Percentiles rank a stretch among this genome's conserved stretches.
Conservation (phyloP, 2,888 invertebrate genomes). For the Torymus texanus region DNA sequence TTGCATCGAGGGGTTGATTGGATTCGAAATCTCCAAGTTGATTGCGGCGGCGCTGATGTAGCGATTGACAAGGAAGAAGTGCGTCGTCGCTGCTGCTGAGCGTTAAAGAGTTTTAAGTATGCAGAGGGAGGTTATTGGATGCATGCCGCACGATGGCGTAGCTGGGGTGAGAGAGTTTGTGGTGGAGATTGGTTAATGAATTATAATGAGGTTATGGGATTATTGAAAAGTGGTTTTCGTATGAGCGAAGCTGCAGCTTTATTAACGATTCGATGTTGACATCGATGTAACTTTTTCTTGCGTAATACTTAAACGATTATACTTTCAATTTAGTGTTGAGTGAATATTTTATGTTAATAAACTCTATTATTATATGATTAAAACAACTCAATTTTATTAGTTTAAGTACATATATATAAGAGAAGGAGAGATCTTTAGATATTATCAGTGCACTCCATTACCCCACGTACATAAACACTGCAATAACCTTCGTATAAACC, state of each 20-base stretch:
- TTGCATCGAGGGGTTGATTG: slow-evolving; percentile 37
- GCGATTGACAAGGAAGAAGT: slow-evolving; percentile 6
- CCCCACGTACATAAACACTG: too few species aligned
- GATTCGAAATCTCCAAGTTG: slow-evolving; percentile 47
- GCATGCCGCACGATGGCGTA: neutral
- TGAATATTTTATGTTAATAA: too few species aligned
- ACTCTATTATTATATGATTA: too few species aligned
- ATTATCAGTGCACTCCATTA: too few species aligned
- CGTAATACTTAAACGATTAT: too few species aligned
- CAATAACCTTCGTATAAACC: too few species aligned
- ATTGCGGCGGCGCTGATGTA: slow-evolving; percentile 29
- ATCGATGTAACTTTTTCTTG: too few species aligned
- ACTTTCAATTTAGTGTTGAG: too few species aligned
- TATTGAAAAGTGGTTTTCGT: neutral
- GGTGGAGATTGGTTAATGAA: slow-evolving; percentile 6
- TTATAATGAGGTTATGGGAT: neutral
- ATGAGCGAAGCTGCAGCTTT: neutral
- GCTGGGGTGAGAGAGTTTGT: neutral
- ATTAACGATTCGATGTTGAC: neutral
- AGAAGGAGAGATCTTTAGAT: too few species aligned
- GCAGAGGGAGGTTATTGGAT: slow-evolving; percentile 25
- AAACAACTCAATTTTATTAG: too few species aligned
- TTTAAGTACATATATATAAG: too few species aligned
- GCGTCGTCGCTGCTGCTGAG: neutral
- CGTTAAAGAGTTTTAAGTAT: slow-evolving; percentile 36